Evolutionary conservation across 2,888 invertebrate genomes (phyloP).

Genomic region (Rhagium mordax): DNA sequence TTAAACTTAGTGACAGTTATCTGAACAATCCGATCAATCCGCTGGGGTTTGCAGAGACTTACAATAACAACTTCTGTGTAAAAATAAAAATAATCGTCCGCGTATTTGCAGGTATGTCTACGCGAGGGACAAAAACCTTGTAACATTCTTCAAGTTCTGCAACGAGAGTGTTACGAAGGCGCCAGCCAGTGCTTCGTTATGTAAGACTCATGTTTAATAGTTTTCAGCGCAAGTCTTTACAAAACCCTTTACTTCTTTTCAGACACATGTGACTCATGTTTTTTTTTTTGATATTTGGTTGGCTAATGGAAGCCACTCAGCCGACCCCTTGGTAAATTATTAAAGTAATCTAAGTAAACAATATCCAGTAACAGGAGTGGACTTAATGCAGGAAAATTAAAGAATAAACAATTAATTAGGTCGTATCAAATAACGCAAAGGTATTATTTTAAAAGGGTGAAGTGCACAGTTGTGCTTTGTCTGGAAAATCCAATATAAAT

Average conservation of each 20-base stretch:
- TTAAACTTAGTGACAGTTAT: conserved; percentile 21
- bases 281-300: background rate
- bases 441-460: background rate
- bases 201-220: background rate
- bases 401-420: background rate
- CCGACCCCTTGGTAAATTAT: background rate
- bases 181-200: background rate
- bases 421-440: background rate
- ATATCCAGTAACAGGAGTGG: background rate
- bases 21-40: conserved; percentile 31
- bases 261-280: background rate
- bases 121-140: background rate
- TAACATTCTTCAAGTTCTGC: background rate
- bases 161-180: background rate
- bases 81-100: conserved; percentile 9
- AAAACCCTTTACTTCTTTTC: background rate
- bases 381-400: background rate
- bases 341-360: background rate
- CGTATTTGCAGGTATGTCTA: background rate
- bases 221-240: background rate
- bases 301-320: background rate
- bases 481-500: background rate
- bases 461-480: background rate
- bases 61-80: conserved; percentile 16
- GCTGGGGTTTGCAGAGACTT: conserved; percentile 4